Percentiles rank a stretch among this genome's conserved stretches.
Conservation (phyloP, 1,140 invertebrate species). For the Aphidius ervi region DNA sequence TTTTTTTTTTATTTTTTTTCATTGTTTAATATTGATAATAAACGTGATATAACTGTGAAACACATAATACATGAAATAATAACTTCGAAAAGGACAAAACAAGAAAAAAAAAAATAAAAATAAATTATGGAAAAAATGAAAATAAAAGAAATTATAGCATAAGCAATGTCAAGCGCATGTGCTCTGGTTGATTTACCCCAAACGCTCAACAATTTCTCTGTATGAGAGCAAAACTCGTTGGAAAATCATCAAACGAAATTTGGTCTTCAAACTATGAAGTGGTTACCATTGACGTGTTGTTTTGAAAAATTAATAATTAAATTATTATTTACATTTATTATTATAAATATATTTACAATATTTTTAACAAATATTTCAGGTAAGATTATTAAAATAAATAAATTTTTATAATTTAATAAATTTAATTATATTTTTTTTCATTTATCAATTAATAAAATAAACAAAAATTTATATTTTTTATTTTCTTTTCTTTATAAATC, state of each 20-base stretch:
- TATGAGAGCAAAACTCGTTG: slow-evolving; percentile 16
- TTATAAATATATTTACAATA: slow-evolving; percentile 3
- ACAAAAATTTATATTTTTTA: background rate
- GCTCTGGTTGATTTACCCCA: background rate
- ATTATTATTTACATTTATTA: background rate
- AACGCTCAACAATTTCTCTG: slow-evolving; percentile 3
- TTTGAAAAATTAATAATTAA: slow-evolving; percentile 1
- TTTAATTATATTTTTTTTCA: background rate
- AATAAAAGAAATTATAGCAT: background rate
- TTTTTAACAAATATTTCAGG: slow-evolving; percentile 21
- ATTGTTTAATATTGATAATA: no score
- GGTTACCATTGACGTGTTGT: background rate
- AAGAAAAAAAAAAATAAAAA: background rate
- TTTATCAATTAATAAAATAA: background rate
- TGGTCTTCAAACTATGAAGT: background rate
- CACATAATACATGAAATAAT: background rate
- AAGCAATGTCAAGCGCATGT: slow-evolving; percentile 2
- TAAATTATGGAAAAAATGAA: background rate
- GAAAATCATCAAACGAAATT: slow-evolving; percentile 19
- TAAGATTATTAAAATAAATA: background rate
- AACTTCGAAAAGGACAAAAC: background rate
- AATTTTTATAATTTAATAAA: slow-evolving; percentile 11
- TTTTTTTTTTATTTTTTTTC: background rate
- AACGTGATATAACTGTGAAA: background rate
- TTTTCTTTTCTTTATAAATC: background rate